A percentile compares a stretch with the other conserved stretches of the same genome.
Conservation (phyloP, 2,888 invertebrate genomes). For the Habroteleia sp. region DNA sequence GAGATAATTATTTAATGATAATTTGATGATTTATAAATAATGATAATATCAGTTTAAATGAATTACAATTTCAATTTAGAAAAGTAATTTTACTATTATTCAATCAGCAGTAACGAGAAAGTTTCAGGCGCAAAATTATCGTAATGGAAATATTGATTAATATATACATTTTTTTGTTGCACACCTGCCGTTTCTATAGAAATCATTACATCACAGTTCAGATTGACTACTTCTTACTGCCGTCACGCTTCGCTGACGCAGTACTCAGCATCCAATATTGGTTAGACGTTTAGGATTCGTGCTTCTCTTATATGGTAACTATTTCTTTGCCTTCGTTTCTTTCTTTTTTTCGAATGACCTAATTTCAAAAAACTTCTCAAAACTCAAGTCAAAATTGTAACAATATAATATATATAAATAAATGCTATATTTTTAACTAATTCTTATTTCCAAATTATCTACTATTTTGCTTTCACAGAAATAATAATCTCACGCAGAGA, state of each 20-base stretch:
- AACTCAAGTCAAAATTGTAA: too few relatives aligned
- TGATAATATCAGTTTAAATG: too few relatives aligned
- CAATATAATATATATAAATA: too few relatives aligned
- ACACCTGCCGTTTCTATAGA: constrained; percentile 11
- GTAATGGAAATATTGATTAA: constrained; percentile 2
- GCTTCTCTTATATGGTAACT: constrained; percentile 66
- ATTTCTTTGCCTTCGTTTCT: constrained; percentile 48
- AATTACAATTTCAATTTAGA: too few relatives aligned
- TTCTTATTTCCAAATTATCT: too few relatives aligned
- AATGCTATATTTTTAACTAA: too few relatives aligned
- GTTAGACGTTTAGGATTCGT: constrained; percentile 60
- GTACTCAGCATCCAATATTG: constrained; percentile 57
- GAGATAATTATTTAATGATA: too few relatives aligned
- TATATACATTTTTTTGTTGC: constrained; percentile 4
- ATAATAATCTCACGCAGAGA: too few relatives aligned
- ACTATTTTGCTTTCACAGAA: too few relatives aligned
- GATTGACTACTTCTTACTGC: constrained; percentile 50
- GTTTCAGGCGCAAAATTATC: background rate
- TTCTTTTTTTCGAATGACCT: constrained; percentile 37
- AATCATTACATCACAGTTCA: constrained; percentile 53
- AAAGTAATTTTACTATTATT: too few relatives aligned
- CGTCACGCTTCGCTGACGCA: constrained; percentile 60
- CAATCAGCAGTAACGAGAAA: background rate
- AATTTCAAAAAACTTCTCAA: constrained; percentile 28
- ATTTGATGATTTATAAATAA: too few relatives aligned